A percentile compares a stretch with the other conserved stretches of the same genome.
phyloP scores from a whole-genome alignment of 2,113 vertebrate species.

The Sigmodon hispidus region DNA sequence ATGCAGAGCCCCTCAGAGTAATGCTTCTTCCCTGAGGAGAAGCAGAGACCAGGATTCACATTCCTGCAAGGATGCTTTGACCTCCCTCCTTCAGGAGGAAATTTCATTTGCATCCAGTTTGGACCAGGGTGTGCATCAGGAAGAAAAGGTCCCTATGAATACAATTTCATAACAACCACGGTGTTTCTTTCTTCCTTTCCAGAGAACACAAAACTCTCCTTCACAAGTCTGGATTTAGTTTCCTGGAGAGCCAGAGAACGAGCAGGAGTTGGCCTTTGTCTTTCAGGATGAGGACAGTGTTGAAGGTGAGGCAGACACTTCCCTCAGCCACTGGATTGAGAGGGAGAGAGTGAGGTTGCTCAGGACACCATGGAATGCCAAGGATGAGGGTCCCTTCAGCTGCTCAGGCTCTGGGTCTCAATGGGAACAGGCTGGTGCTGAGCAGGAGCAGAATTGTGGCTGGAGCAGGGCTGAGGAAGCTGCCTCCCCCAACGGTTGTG shows the following conservation, averaged over 20 bases:
- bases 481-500: neutral
- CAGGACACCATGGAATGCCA: neutral
- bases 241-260: neutral
- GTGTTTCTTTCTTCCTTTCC: neutral
- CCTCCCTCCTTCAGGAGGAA: slow-evolving; percentile 10
- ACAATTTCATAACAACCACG: neutral
- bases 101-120: neutral
- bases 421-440: neutral
- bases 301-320: neutral
- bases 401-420: neutral
- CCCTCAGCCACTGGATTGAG: neutral
- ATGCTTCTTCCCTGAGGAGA: neutral
- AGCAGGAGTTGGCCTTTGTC: neutral
- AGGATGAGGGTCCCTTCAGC: neutral
- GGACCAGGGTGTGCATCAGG: neutral
- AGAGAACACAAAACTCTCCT: neutral
- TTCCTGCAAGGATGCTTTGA: neutral
- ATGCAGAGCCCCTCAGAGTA: neutral
- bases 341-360: neutral
- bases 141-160: neutral
- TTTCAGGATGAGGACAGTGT: neutral
- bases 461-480: neutral
- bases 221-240: neutral
- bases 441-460: neutral
- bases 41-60: neutral